Conservation (phyloP, 30 jellyfish, hydroid and myxozoan genomes). For the Calvadosia cruxmelitensis region DNA sequence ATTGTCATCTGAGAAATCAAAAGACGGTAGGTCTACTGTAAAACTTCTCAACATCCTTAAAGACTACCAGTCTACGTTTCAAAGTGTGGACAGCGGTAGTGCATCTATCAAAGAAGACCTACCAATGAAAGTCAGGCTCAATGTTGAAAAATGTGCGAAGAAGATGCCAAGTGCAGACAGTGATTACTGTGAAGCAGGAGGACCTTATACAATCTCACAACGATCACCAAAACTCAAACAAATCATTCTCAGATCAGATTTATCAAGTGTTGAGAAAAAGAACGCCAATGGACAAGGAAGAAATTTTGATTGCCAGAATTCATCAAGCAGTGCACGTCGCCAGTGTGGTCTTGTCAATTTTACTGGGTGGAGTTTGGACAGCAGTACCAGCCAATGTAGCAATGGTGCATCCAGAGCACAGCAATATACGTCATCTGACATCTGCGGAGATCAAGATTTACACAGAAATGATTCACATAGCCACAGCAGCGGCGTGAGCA, state of each 20-base stretch:
- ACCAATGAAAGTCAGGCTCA: not conserved
- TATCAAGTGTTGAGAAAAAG: too few relatives aligned
- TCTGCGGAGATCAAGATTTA: not conserved
- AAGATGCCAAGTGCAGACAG: not conserved
- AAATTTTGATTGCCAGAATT: slow-evolving; percentile 2
- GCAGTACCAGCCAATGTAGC: not conserved
- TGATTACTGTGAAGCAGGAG: not conserved
- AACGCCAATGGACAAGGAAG: slow-evolving; percentile 16
- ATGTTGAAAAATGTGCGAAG: not conserved
- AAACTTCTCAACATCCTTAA: not conserved
- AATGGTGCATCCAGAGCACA: too few relatives aligned
- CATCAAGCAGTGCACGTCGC: not conserved
- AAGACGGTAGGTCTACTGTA: too few relatives aligned
- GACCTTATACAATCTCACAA: not conserved
- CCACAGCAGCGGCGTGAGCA: slow-evolving; percentile 70
- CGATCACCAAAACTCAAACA: not conserved
- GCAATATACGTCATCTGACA: too few relatives aligned
- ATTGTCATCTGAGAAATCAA: not conserved
- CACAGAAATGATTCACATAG: slow-evolving; percentile 25
- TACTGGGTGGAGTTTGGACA: not conserved
- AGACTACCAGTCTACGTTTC: not conserved
- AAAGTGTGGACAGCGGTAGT: too few relatives aligned
- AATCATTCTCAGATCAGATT: too few relatives aligned
- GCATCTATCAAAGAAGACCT: too few relatives aligned
- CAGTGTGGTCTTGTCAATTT: too few relatives aligned